Conservation (phyloP, 2,797 vertebrate species). For the Etheostoma perlongum region DNA sequence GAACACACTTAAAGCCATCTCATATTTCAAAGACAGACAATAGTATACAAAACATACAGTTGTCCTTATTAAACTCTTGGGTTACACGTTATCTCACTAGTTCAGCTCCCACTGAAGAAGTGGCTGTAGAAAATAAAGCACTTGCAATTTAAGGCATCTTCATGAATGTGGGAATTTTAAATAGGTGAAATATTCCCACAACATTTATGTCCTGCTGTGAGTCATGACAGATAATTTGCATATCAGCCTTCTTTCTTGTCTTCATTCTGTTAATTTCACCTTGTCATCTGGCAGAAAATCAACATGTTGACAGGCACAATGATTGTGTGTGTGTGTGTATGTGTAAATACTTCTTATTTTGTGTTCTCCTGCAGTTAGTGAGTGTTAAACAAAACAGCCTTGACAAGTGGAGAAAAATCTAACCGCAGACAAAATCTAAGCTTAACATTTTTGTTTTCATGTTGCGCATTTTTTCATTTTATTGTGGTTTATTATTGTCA, state of each 20-base stretch:
- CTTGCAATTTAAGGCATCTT: not conserved
- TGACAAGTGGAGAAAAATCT: slow-evolving; percentile 34
- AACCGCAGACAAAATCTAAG: not conserved
- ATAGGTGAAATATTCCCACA: not conserved
- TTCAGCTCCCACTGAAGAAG: not conserved
- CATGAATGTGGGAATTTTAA: slow-evolving; percentile 7
- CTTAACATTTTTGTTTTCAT: not conserved
- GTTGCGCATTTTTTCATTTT: not conserved
- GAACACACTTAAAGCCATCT: slow-evolving; percentile 8
- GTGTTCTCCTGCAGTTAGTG: slow-evolving; percentile 2
- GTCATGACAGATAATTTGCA: slow-evolving; percentile 7
- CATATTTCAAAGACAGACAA: slow-evolving; percentile 2
- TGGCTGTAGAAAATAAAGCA: not conserved
- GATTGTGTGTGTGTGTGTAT: not conserved
- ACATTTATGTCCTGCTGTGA: slow-evolving; percentile 9
- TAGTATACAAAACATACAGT: not conserved
- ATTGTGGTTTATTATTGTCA: not conserved
- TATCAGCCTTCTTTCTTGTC: rapidly evolving
- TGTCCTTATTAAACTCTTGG: not conserved
- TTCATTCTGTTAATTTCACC: slow-evolving; percentile 4
- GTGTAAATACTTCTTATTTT: slow-evolving; percentile 1
- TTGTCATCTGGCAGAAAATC: slow-evolving; percentile 18
- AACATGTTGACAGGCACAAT: slow-evolving; percentile 35
- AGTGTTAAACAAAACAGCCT: slow-evolving; percentile 31
- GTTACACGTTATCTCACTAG: not conserved